Evolutionary conservation across 2,797 vertebrate genomes (phyloP), one percentile per base, ranked within the genome.

Genomic region (Astyanax mexicanus): DNA sequence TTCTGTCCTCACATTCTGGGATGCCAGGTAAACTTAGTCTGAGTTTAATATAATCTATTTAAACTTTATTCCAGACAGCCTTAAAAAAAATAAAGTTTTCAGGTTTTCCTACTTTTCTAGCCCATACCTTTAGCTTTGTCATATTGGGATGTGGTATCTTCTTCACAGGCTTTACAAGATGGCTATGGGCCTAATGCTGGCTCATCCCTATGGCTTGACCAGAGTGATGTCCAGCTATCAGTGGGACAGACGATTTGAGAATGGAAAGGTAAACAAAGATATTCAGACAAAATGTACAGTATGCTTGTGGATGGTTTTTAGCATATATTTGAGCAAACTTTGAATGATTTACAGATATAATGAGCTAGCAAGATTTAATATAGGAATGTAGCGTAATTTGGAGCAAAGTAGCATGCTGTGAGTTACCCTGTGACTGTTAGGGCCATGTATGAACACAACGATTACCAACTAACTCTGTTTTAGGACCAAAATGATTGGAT

Each of bases 201-300:
- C 97, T 19, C 97, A 99, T 75, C 98, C 97, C 0, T 98, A 99
- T 0, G 97, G 97, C 13, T 80, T 96, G 25, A 90, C 96, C 13
- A 93, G 96, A 35, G 90, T 99, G 40, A 99, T 98, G 96, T 98
- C 98, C 6, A 98, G 97, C 84, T 98, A 80, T 78, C 88, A 90
- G 1, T 98, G 98, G 97, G 40, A 94, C 35, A 94, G 97, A 60
- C 0, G 93, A 40, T 89, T 98, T 80, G 86, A 90, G 27, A 86
- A 98, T 15, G 96, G 96, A 87, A 82, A 79, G 87, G 96, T 81
- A 73, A 29, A 10, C 6, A 60, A 3, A 52, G 3, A 52, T 45
- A 51, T 51, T 11, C 25, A 55, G 21, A 27, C 19, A 52, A 27
- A 54, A 25, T 54, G 27, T 12, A 27, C 4, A 25, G 23, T 25